phyloP scores from a whole-genome alignment of 2,888 invertebrate species.

The Norana najaformis region DNA sequence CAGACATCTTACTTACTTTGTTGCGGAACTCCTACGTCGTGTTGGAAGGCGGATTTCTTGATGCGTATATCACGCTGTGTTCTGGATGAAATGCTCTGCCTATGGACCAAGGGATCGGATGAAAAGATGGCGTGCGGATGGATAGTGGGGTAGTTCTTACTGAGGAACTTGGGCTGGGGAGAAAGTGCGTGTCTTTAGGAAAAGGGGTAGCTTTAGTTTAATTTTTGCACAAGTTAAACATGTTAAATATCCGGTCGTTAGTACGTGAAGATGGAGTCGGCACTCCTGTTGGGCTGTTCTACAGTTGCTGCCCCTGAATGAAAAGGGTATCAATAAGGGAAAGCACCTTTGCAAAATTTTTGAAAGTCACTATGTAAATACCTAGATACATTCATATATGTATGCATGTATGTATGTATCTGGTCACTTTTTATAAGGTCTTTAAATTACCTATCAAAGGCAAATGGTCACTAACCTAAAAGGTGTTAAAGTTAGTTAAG shows the following conservation, averaged over 20 bases:
- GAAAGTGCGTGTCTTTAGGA: not conserved
- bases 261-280: not conserved
- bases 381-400: not conserved
- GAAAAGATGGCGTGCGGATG: not conserved
- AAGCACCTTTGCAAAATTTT: not conserved
- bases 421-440: too few species aligned
- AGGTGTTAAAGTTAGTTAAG: too few species aligned
- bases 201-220: not conserved
- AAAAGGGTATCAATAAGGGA: not conserved
- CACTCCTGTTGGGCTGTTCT: not conserved
- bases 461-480: too few species aligned
- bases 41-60: too few species aligned
- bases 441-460: too few species aligned
- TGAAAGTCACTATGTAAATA: not conserved
- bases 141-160: not conserved
- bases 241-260: accelerated
- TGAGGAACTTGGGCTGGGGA: not conserved
- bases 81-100: not conserved
- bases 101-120: not conserved
- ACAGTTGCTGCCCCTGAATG: not conserved
- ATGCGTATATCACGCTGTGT: not conserved
- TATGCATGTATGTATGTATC: too few species aligned
- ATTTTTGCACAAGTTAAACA: not conserved
- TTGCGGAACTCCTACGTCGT: not conserved
- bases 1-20: not conserved